These are phyloP conservation scores for Pseudomugil tenellus DNA, from an alignment of 2,797 vertebrate species.

Conservation along the genomic window DNA sequence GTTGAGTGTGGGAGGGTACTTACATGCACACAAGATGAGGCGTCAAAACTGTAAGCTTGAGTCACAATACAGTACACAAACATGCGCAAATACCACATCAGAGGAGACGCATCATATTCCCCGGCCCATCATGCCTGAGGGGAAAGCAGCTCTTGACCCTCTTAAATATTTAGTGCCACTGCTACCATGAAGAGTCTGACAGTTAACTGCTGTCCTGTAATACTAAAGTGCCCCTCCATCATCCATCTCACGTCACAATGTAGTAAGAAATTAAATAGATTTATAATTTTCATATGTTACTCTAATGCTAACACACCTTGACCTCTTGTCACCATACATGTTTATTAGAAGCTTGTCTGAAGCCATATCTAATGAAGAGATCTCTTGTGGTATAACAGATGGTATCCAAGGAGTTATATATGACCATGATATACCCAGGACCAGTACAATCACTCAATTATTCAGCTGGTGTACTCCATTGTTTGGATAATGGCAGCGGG, in stretches of 20 bases:
- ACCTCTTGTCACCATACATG: background rate
- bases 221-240: slow-evolving; percentile 19
- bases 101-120: slow-evolving; percentile 30
- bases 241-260: slow-evolving; percentile 1
- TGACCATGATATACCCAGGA: slow-evolving; percentile 32
- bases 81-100: slow-evolving; percentile 45
- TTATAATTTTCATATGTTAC: background rate
- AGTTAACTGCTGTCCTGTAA: slow-evolving; percentile 28
- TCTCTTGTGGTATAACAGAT: slow-evolving; percentile 37
- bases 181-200: slow-evolving; percentile 56
- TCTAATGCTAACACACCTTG: background rate
- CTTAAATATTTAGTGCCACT: slow-evolving; percentile 77
- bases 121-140: slow-evolving; percentile 42
- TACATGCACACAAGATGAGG: slow-evolving; percentile 24
- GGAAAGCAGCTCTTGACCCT: slow-evolving; percentile 68
- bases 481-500: slow-evolving; percentile 62
- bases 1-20: slow-evolving; percentile 26
- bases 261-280: background rate
- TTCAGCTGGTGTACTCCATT: slow-evolving; percentile 60
- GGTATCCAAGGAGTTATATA: slow-evolving; percentile 36
- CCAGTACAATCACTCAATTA: slow-evolving; percentile 56
- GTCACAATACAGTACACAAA: slow-evolving; percentile 36
- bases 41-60: slow-evolving; percentile 28
- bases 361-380: slow-evolving; percentile 42
- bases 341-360: slow-evolving; percentile 18